These are phyloP conservation scores for Toxotes lorentzi DNA, from an alignment of 2,797 vertebrate species.

Conservation along the genomic window DNA sequence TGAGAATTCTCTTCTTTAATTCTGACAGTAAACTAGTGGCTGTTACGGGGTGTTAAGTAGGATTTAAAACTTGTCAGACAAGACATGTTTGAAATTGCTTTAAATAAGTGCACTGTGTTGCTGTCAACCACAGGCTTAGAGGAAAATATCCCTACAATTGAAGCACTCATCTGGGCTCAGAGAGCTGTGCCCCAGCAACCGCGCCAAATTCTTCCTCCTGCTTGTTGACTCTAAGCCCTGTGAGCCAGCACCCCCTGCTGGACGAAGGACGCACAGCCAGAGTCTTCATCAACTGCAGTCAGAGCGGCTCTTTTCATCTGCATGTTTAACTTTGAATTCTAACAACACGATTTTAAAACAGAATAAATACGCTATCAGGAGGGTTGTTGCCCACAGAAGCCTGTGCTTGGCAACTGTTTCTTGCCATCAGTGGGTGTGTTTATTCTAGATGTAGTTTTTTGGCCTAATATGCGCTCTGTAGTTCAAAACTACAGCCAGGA, in stretches of 20 bases:
- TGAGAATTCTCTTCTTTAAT: slow-evolving; percentile 90
- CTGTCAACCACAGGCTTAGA: slow-evolving; percentile 91
- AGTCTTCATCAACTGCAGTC: neutral
- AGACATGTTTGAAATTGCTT: slow-evolving; percentile 93
- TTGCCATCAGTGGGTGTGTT: neutral
- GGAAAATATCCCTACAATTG: slow-evolving; percentile 89
- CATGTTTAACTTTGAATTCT: slow-evolving; percentile 4
- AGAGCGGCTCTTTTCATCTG: slow-evolving; percentile 27
- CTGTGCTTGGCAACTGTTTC: neutral
- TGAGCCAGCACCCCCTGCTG: slow-evolving; percentile 87
- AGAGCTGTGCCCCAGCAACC: slow-evolving; percentile 81
- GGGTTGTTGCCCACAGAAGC: neutral
- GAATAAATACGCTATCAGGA: neutral
- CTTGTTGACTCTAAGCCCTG: slow-evolving; percentile 69
- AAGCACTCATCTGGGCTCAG: slow-evolving; percentile 88
- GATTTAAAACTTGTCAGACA: slow-evolving; percentile 94
- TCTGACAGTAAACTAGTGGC: slow-evolving; percentile 91
- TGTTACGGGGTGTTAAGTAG: slow-evolving; percentile 91
- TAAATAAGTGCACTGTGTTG: slow-evolving; percentile 92
- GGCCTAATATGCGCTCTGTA: neutral
- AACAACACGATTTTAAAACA: slow-evolving; percentile 3
- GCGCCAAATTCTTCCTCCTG: slow-evolving; percentile 62
- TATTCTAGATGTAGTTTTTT: slow-evolving; percentile 6
- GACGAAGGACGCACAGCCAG: neutral
- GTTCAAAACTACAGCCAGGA: slow-evolving; percentile 12